phyloP scores from a whole-genome alignment of 2,888 invertebrate genomes.

The Odontothrips loti region DNA sequence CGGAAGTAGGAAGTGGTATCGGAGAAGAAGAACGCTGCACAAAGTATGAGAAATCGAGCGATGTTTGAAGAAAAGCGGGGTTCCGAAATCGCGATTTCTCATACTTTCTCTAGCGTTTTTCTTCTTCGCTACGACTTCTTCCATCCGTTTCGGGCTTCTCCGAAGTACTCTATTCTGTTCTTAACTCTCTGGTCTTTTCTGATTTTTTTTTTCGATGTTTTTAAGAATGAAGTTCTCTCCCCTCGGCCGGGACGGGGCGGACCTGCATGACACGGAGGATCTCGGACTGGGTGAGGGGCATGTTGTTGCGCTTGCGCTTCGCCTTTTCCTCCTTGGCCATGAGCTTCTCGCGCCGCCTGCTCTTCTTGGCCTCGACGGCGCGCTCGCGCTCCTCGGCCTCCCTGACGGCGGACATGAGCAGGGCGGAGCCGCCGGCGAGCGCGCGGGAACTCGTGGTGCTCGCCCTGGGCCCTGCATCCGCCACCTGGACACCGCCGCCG shows the following conservation, averaged over 20 bases:
- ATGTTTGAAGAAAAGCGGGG: too few relatives aligned
- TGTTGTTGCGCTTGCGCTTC: constrained; percentile 1
- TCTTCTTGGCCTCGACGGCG: neutral
- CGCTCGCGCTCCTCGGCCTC: constrained; percentile 7
- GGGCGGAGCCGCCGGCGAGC: neutral
- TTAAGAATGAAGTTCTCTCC: neutral
- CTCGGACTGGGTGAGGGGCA: constrained; percentile 11
- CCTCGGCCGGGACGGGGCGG: neutral
- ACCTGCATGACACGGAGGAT: neutral
- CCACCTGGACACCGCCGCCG: neutral
- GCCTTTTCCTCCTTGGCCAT: neutral
- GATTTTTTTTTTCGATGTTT: too few relatives aligned
- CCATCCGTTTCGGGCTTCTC: too few relatives aligned
- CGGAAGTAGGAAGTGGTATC: too few relatives aligned
- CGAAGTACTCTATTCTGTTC: too few relatives aligned
- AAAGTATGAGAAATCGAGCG: too few relatives aligned
- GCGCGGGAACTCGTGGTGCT: neutral
- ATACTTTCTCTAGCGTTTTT: neutral
- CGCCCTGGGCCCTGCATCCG: neutral
- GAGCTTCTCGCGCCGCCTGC: neutral
- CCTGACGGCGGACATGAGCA: neutral
- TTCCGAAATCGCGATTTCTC: too few relatives aligned
- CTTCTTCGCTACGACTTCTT: neutral
- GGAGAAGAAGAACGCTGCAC: too few relatives aligned
- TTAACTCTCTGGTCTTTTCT: too few relatives aligned